Percentiles rank a stretch among this genome's conserved stretches.
Evolutionary conservation across 2,888 invertebrate species (phyloP).

Genomic region (Nymphalis polychloros): DNA sequence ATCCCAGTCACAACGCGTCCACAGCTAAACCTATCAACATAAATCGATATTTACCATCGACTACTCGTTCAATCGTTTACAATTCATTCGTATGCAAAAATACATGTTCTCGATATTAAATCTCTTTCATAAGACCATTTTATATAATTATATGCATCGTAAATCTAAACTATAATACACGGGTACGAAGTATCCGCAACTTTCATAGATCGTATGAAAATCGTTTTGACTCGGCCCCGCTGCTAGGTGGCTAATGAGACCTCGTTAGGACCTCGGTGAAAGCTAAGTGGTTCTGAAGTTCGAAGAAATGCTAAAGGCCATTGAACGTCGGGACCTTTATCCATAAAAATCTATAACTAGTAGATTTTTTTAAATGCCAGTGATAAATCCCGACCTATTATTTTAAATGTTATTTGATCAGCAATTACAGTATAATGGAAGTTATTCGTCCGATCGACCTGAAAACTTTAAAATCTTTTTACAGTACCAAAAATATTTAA

Average conservation of each 20-base stretch:
- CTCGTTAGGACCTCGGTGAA: slow-evolving; percentile 50
- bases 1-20: slow-evolving; percentile 25
- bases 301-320: slow-evolving; percentile 38
- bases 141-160: slow-evolving; percentile 29
- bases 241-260: slow-evolving; percentile 51
- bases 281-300: slow-evolving; percentile 51
- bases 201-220: slow-evolving; percentile 17
- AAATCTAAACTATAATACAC: slow-evolving; percentile 49
- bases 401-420: slow-evolving; percentile 20
- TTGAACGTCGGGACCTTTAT: slow-evolving; percentile 26
- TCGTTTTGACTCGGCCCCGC: slow-evolving; percentile 35
- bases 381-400: slow-evolving; percentile 26
- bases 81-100: slow-evolving; percentile 62
- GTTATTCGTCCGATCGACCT: slow-evolving; percentile 22
- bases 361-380: slow-evolving; percentile 31
- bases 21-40: slow-evolving; percentile 25
- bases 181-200: slow-evolving; percentile 44
- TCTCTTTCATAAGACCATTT: slow-evolving; percentile 62
- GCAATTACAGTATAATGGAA: slow-evolving; percentile 4
- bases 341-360: slow-evolving; percentile 17
- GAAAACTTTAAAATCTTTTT: slow-evolving; percentile 13
- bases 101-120: slow-evolving; percentile 65
- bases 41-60: slow-evolving; percentile 23
- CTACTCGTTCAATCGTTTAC: slow-evolving; percentile 31
- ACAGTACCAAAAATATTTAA: neutral